phyloP scores from a whole-genome alignment of 2,888 invertebrate genomes.

The Corythucha ciliata region DNA sequence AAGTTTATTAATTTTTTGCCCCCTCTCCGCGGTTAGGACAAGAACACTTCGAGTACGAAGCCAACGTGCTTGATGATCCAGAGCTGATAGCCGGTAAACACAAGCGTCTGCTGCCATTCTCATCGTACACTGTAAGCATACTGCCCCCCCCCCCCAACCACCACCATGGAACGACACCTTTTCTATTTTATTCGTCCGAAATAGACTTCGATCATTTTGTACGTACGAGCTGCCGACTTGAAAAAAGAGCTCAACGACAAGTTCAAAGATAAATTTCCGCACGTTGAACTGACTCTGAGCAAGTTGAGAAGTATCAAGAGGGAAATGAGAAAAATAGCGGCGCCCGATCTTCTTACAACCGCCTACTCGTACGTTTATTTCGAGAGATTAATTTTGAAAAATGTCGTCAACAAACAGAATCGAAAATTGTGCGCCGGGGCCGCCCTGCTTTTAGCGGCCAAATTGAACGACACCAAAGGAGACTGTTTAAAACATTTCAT shows the following conservation, averaged over 20 bases:
- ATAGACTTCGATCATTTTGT: conserved; percentile 88
- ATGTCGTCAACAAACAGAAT: conserved; percentile 88
- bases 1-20: neutral
- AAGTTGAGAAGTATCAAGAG: conserved; percentile 92
- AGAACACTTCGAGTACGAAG: conserved; percentile 52
- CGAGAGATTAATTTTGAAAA: conserved; percentile 86
- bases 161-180: neutral
- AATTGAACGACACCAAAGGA: conserved; percentile 94
- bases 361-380: conserved; percentile 98
- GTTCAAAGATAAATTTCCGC: conserved; percentile 89
- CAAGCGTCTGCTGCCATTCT: conserved; percentile 74
- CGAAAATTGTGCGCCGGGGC: conserved; percentile 93
- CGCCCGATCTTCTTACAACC: conserved; percentile 78
- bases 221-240: conserved; percentile 87
- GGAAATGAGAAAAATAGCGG: conserved; percentile 88
- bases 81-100: conserved; percentile 83
- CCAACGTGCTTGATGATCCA: conserved; percentile 86
- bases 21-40: conserved; percentile 5
- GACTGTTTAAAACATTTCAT: conserved; percentile 74
- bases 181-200: conserved; percentile 32
- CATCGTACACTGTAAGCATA: conserved; percentile 62
- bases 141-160: neutral
- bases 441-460: conserved; percentile 85
- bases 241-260: conserved; percentile 97
- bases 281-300: conserved; percentile 86